Evolutionary conservation across 2,797 vertebrate genomes (phyloP), one percentile per base, ranked within the genome.

Genomic region (Kryptolebias ocellatus): DNA sequence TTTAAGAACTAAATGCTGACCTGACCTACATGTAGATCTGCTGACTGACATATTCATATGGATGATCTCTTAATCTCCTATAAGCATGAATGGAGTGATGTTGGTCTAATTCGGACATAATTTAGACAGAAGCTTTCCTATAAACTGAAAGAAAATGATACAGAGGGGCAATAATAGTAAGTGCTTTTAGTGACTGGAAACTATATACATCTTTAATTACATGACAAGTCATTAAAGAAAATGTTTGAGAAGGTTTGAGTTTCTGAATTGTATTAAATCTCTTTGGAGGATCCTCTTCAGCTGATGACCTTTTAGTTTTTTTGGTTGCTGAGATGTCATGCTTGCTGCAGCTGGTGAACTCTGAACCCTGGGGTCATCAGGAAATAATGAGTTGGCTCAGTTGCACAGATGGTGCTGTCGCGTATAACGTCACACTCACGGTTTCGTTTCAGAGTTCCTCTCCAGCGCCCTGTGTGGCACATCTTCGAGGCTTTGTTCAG

Each of bases 11-110:
- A 54, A 65, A 78, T 53, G 17, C 51, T 39, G 47, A 5, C n/a
- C 59, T 84, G 83, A 86, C 85, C 79, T 64, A 82, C 37, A 86
- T 88, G 42, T 52, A 81, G 81, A 84, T 79, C 81, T 62, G 76
- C 53, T 69, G 85, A 87, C 59, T 67, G 50, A 75, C 47, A 66
- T 51, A 31, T 70, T 60, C 24, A 29, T 79, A 76, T 76, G 59
- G 72, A 71, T 75, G 58, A 83, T 86, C 81, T 79, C 64, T 85
- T 87, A 81, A 87, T 89, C 85, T 79, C 29, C 42, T 39, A 42
- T 49, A 49, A 75, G 64, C 60, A 49, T 37, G 3, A 64, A 64
- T 31, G 16, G 31, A 58, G 39, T 39, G 20, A 29, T 73, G 24
- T 70, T 54, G 31, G 47, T 70, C 52, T 52, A 68, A 75, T 57